Base-by-base conservation (phyloP, 2,113 vertebrate genomes). In the Xyliphius kryptos region DNA sequence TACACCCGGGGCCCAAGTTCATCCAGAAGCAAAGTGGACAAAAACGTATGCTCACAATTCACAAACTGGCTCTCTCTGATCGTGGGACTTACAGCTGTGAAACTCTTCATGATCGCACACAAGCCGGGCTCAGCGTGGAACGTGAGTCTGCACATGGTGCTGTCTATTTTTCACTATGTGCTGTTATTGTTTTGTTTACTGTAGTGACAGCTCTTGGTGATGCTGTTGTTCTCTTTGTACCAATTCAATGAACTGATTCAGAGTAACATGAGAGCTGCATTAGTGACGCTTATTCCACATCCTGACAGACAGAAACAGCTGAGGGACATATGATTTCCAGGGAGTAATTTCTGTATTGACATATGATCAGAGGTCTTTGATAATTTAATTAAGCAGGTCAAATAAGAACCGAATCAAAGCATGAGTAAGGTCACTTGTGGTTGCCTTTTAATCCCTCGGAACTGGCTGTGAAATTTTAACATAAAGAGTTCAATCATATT, bases 41-140 rank as follows among this genome's bases (percentile, higher is more conserved):
- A 26, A 68, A 61, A 20, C 86, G 86, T 74, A 85, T 77, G 20
- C 91, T 98, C 55, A 86, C 84, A 74, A 81, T 98, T 76, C 80
- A 56, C 56, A 80, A 83, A 1, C 76, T 95, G 0, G 3, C 76
- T 17, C 74, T 85, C 10, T 78, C 87, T 0, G 94, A 98, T 82
- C 89, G 84, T 0, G 93, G 94, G 62, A 88, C 77, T 66, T 98
- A 97, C 73, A 91, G 91, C 85, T 98, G 95, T 0, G 93, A 98
- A 77, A 97, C 85, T 14, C 91, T 91, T 62, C 94, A 98, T 0
- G 95, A 97, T 74, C 85, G 92, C 67, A 94, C 92, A 0, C 89
- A 93, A 77, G 91, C 89, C 74, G 86, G 84, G 73, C 90, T 98
- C 70, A 88, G 79, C 0, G 91, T 98, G 74, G 88, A 92, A 75